Percentiles rank a stretch among this genome's conserved stretches.
Conservation (phyloP, 2,113 vertebrate species). For the Catharus fuscescens region DNA sequence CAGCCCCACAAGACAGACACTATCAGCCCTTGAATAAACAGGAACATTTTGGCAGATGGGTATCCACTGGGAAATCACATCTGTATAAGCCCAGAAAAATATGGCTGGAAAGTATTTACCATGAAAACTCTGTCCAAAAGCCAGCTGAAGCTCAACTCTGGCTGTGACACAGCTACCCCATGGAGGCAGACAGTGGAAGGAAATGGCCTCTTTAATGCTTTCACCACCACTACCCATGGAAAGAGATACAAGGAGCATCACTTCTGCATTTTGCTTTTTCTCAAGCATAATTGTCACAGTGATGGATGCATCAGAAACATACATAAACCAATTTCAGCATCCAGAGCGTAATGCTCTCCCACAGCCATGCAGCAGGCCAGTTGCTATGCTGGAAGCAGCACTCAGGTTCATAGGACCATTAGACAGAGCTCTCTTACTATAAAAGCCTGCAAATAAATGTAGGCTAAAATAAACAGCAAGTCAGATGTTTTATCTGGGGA, state of each 20-base stretch:
- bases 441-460: slow-evolving; percentile 59
- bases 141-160: not conserved
- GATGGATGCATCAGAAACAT: slow-evolving; percentile 32
- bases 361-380: not conserved
- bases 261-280: not conserved
- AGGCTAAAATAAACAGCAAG: slow-evolving; percentile 68
- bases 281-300: slow-evolving; percentile 4
- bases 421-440: slow-evolving; percentile 36
- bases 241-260: not conserved
- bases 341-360: not conserved
- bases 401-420: not conserved
- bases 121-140: slow-evolving; percentile 19
- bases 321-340: slow-evolving; percentile 30
- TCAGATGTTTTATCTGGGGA: slow-evolving; percentile 67
- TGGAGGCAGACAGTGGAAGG: not conserved
- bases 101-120: slow-evolving; percentile 13
- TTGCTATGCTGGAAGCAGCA: not conserved
- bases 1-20: not conserved
- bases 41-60: not conserved
- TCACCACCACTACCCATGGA: not conserved
- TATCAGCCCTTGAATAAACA: not conserved
- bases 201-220: not conserved
- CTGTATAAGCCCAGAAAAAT: slow-evolving; percentile 25
- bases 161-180: not conserved
- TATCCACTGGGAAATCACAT: slow-evolving; percentile 40